A percentile compares a stretch with the other conserved stretches of the same genome.
These are phyloP conservation scores for Cosmopolites sordidus DNA, from an alignment of 2,888 invertebrate species.

Conservation along the genomic window DNA sequence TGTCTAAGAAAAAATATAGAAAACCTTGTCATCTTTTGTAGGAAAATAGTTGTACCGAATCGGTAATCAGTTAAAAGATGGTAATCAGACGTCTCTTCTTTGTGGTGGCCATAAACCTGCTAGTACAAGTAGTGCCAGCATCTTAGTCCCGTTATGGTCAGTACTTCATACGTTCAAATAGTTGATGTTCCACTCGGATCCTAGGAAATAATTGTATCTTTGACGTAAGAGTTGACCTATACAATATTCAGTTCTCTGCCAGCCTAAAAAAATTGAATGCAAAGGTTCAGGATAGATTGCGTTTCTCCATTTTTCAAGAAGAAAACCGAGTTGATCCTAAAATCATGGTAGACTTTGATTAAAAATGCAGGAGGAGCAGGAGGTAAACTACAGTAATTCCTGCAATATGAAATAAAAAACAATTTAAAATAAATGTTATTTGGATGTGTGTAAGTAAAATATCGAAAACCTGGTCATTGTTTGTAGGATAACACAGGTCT, in stretches of 20 bases:
- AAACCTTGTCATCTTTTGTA: slow-evolving; percentile 3
- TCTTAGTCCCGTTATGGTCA: slow-evolving; percentile 64
- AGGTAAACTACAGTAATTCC: too few species aligned
- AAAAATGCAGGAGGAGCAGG: too few species aligned
- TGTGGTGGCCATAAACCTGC: slow-evolving; percentile 62
- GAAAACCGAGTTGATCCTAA: too few species aligned
- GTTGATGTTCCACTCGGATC: slow-evolving; percentile 52
- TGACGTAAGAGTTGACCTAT: slow-evolving; percentile 59
- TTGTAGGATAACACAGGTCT: too few species aligned
- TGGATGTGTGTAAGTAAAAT: too few species aligned
- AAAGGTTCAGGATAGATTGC: too few species aligned
- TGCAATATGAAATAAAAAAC: too few species aligned
- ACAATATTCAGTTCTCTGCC: slow-evolving; percentile 60
- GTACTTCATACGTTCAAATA: slow-evolving; percentile 56
- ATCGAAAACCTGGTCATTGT: too few species aligned
- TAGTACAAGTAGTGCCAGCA: slow-evolving; percentile 62
- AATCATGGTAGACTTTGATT: too few species aligned
- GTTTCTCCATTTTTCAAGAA: too few species aligned
- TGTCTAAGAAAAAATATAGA: too few species aligned
- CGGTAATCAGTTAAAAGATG: slow-evolving; percentile 33
- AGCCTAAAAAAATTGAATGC: slow-evolving; percentile 27
- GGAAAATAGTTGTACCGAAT: slow-evolving; percentile 30
- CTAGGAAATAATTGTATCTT: slow-evolving; percentile 58
- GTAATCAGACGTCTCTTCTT: slow-evolving; percentile 53
- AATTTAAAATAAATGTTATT: too few species aligned